A percentile compares a stretch with the other conserved stretches of the same genome.
phyloP scores from a whole-genome alignment of 2,113 vertebrate genomes.

The Mus musculus region DNA sequence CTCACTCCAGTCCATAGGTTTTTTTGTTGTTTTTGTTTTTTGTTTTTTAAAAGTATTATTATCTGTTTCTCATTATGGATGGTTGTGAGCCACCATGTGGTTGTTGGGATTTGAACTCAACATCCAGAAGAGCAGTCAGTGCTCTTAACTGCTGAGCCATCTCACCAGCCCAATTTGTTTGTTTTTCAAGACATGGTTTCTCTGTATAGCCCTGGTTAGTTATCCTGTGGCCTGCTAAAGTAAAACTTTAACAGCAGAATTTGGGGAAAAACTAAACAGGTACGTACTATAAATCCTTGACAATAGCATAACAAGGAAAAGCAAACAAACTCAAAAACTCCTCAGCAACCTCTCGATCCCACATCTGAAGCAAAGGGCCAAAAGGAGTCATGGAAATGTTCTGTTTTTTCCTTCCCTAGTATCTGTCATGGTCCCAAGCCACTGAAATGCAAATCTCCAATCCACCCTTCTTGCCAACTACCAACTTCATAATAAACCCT shows the following conservation, averaged over 20 bases:
- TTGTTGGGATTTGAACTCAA: too few species aligned
- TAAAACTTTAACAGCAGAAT: constrained; percentile 39
- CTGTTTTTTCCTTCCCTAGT: constrained; percentile 65
- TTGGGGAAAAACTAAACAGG: background rate
- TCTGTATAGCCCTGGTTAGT: background rate
- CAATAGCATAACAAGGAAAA: constrained; percentile 13
- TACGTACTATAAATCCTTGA: constrained; percentile 49
- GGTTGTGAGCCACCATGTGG: too few species aligned
- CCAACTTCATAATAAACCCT: constrained; percentile 67
- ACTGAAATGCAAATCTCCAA: constrained; percentile 78
- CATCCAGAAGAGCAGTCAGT: too few species aligned
- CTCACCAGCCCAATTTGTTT: background rate
- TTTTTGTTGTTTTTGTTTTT: too few species aligned
- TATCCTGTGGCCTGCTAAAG: background rate
- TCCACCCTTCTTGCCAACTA: constrained; percentile 70
- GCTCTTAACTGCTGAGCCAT: too few species aligned
- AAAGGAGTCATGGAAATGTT: constrained; percentile 76
- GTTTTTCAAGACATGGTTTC: background rate
- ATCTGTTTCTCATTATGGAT: too few species aligned
- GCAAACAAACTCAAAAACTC: constrained; percentile 5
- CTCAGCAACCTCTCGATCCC: constrained; percentile 37
- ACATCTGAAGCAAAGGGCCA: constrained; percentile 57
- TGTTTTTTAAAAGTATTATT: too few species aligned
- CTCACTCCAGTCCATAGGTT: too few species aligned
- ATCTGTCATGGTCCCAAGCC: constrained; percentile 73